phyloP scores from a whole-genome alignment of 1,140 invertebrate species.

The Oscheius sp. region DNA sequence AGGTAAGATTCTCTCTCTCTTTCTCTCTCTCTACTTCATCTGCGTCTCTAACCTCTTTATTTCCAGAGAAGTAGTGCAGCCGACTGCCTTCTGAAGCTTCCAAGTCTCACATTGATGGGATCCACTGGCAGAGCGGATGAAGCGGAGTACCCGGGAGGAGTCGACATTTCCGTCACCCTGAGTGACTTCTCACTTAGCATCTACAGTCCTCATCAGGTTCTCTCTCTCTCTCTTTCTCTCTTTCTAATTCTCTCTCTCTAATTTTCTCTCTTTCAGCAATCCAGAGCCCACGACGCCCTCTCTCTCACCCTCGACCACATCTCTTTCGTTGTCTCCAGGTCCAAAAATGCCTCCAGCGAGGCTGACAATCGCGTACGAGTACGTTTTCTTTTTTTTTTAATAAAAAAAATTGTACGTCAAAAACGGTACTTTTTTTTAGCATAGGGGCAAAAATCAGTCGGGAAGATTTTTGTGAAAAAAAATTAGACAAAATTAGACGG shows the following conservation, averaged over 20 bases:
- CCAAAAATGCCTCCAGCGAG: constrained; percentile 45
- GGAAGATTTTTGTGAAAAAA: no score
- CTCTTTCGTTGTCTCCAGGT: constrained; percentile 50
- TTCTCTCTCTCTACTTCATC: no score
- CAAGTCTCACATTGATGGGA: constrained; percentile 76
- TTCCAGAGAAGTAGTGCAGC: constrained; percentile 71
- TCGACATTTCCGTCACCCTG: constrained; percentile 54
- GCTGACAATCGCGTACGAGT: constrained; percentile 40
- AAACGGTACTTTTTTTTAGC: no score
- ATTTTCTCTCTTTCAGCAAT: no score
- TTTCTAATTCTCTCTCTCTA: no score
- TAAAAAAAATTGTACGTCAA: no score
- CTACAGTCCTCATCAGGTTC: constrained; percentile 52
- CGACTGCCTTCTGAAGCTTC: constrained; percentile 88
- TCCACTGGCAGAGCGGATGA: constrained; percentile 63
- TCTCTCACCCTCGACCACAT: constrained; percentile 51
- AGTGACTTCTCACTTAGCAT: constrained; percentile 51
- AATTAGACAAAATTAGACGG: no score
- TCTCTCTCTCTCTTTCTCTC: no score
- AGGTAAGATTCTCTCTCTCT: no score
- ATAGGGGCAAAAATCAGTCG: no score
- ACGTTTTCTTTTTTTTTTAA: constrained; percentile 59
- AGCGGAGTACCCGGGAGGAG: constrained; percentile 47
- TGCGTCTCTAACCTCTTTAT: no score
- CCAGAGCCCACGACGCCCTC: constrained; percentile 50